Evolutionary conservation across 30 jellyfish, hydroid and myxozoan genomes (phyloP).

Genomic region (Hydractinia symbiolongicarpus): DNA sequence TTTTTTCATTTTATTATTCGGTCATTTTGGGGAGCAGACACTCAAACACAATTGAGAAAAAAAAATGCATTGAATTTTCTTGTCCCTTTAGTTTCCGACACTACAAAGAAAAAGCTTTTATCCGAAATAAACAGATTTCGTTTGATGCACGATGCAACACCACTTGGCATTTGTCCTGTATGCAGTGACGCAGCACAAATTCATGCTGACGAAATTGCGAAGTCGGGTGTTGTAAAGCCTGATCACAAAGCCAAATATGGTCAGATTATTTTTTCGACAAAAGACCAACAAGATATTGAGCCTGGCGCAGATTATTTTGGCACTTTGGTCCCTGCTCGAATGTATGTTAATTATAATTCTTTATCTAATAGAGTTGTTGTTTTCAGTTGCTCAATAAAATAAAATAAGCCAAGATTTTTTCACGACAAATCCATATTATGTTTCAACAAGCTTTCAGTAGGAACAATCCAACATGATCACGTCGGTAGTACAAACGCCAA

Average conservation of each 20-base stretch:
- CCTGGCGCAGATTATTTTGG: constrained; percentile 95
- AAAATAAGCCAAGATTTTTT: too few species aligned
- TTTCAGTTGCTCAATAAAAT: too few species aligned
- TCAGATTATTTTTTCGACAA: constrained; percentile 69
- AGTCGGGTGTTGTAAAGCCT: constrained; percentile 60
- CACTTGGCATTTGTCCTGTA: constrained; percentile 89
- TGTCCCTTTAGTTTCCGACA: constrained; percentile 44
- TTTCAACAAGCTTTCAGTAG: too few species aligned
- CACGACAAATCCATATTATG: too few species aligned
- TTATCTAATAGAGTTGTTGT: not conserved
- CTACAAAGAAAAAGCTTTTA: constrained; percentile 63
- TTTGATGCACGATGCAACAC: constrained; percentile 90
- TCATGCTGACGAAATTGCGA: constrained; percentile 72
- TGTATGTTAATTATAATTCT: constrained; percentile 46
- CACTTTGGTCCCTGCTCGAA: constrained; percentile 85
- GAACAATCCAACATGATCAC: too few species aligned
- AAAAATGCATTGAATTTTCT: too few species aligned
- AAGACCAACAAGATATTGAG: constrained; percentile 53
- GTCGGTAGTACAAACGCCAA: too few species aligned
- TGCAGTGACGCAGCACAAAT: constrained; percentile 84
- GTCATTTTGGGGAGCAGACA: too few species aligned
- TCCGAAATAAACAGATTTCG: constrained; percentile 94
- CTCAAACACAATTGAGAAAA: too few species aligned
- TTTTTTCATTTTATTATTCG: too few species aligned
- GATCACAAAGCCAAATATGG: constrained; percentile 78